Evolutionary conservation across 2,888 invertebrate genomes (phyloP).

Genomic region (Plagodis pulveraria): DNA sequence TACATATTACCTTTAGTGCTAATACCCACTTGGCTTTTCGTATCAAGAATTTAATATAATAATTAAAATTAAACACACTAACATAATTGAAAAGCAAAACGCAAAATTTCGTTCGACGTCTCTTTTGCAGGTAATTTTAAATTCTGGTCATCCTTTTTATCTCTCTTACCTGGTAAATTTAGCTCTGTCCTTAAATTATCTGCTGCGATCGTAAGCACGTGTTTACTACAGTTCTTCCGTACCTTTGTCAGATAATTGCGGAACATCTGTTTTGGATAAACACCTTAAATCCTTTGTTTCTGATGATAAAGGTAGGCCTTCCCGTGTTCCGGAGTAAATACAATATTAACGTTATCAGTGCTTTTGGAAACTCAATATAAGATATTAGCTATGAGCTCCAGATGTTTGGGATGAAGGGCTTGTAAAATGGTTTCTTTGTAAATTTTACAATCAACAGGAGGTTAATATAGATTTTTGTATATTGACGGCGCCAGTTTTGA

Average conservation of each 20-base stretch:
- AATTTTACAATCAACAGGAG: background rate
- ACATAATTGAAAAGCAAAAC: too few species aligned
- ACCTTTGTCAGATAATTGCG: background rate
- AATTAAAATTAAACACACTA: too few species aligned
- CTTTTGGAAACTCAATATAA: slow-evolving; percentile 1
- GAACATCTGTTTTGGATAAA: slow-evolving; percentile 35
- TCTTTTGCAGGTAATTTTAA: too few species aligned
- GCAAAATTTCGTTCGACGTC: too few species aligned
- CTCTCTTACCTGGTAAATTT: too few species aligned
- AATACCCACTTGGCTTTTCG: too few species aligned
- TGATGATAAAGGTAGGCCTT: background rate
- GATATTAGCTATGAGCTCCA: slow-evolving; percentile 8
- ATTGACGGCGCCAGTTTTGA: background rate
- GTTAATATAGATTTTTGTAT: too few species aligned
- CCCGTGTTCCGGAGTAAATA: background rate
- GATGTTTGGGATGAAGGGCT: slow-evolving; percentile 5
- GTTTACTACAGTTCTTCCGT: background rate
- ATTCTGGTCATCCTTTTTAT: too few species aligned
- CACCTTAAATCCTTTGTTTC: slow-evolving; percentile 6
- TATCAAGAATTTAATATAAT: too few species aligned
- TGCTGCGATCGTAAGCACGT: too few species aligned
- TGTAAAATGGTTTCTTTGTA: background rate
- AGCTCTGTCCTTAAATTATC: too few species aligned
- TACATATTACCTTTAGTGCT: too few species aligned
- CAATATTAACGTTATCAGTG: background rate